Conservation (phyloP, 2,797 vertebrate species). For the Oreonectes daqikongensis region DNA sequence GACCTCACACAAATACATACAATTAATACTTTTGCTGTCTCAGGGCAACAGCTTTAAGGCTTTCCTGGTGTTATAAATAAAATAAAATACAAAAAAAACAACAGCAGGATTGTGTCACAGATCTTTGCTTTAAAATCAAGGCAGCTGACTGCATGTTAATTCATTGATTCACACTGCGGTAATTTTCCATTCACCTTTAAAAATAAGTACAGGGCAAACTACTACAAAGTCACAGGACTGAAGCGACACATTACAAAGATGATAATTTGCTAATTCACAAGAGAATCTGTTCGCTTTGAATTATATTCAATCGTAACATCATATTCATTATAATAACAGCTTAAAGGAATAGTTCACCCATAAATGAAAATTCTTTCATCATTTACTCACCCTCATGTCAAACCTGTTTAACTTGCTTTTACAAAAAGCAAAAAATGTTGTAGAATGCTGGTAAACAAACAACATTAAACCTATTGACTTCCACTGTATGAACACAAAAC, state of each 20-base stretch:
- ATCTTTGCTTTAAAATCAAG: slow-evolving; percentile 8
- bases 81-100: background rate
- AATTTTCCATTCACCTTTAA: slow-evolving; percentile 28
- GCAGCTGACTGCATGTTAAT: slow-evolving; percentile 16
- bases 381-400: too few species aligned
- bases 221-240: slow-evolving; percentile 34
- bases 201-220: background rate
- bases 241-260: background rate
- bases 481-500: too few species aligned
- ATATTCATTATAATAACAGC: background rate
- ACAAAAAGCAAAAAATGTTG: too few species aligned
- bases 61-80: slow-evolving; percentile 22
- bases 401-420: too few species aligned
- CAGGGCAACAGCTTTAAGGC: slow-evolving; percentile 14
- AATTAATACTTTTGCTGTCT: background rate
- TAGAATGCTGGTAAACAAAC: too few species aligned
- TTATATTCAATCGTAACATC: too few species aligned
- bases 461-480: too few species aligned
- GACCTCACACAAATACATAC: background rate
- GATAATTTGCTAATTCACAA: background rate
- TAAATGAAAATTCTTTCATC: too few species aligned
- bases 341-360: too few species aligned
- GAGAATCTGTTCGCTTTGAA: background rate
- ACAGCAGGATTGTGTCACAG: background rate
- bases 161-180: slow-evolving; percentile 41